Conservation (phyloP, 1,140 invertebrate species). For the Penaeus japonicus region DNA sequence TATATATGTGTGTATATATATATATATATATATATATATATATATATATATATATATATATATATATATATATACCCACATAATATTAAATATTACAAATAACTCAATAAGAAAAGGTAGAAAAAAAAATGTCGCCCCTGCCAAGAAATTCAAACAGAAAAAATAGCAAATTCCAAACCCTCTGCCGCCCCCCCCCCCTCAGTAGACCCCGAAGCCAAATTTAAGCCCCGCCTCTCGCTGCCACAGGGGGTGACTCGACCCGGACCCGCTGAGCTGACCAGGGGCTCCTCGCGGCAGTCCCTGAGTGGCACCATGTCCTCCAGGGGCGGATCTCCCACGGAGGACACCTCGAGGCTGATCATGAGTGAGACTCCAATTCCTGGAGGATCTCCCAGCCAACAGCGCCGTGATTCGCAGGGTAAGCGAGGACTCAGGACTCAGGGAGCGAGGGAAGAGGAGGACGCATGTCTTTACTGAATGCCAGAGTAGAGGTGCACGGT, state of each 20-base stretch:
- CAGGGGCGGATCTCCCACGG: slow-evolving; percentile 48
- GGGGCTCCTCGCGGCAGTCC: slow-evolving; percentile 48
- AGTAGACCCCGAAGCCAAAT: background rate
- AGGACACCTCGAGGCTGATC: slow-evolving; percentile 48
- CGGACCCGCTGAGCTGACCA: slow-evolving; percentile 38
- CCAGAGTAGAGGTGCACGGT: too few relatives aligned
- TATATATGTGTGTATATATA: background rate
- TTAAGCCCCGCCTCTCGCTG: background rate
- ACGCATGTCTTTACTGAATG: too few relatives aligned
- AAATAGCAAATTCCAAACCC: background rate
- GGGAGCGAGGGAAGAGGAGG: too few relatives aligned
- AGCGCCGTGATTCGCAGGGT: slow-evolving; percentile 61
- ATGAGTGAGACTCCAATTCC: slow-evolving; percentile 42
- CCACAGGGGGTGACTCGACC: slow-evolving; percentile 43
- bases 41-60: slow-evolving; percentile 4
- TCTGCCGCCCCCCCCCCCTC: background rate
- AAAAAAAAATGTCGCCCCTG: too few relatives aligned
- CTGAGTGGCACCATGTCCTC: slow-evolving; percentile 37
- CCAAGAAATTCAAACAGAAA: too few relatives aligned
- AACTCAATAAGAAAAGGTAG: too few relatives aligned
- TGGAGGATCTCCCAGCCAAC: slow-evolving; percentile 54
- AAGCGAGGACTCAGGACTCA: background rate
- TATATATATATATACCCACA: background rate
- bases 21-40: background rate
- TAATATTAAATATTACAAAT: background rate